Evolutionary conservation across 1,140 invertebrate species (phyloP).

Genomic region (Drosophila nasuta): DNA sequence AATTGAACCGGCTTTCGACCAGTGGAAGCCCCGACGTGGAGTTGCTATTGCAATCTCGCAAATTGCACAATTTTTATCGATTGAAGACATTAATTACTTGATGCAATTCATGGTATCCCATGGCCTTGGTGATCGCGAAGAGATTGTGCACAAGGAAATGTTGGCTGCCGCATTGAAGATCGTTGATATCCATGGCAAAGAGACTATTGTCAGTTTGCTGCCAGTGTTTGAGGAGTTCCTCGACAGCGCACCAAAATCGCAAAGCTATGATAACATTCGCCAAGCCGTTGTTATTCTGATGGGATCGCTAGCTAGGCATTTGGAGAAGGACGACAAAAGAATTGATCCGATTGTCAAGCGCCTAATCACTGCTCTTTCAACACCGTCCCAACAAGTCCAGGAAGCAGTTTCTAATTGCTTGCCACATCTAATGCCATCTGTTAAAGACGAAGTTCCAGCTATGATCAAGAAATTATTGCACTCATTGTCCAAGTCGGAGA

Average conservation of each 20-base stretch:
- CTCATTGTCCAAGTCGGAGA: conserved; percentile 95
- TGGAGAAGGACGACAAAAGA: conserved; percentile 95
- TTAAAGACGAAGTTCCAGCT: conserved; percentile 94
- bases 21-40: conserved; percentile 94
- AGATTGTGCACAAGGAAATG: conserved; percentile 95
- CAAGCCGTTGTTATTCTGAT: conserved; percentile 98
- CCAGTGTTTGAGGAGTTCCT: conserved; percentile 96
- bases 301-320: conserved; percentile 97
- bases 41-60: conserved; percentile 92
- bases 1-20: conserved; percentile 91
- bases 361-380: conserved; percentile 95
- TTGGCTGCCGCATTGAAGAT: conserved; percentile 95
- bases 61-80: conserved; percentile 87
- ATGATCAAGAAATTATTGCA: conserved; percentile 95
- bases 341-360: conserved; percentile 96
- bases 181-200: conserved; percentile 96
- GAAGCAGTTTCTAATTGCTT: conserved; percentile 99
- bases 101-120: conserved; percentile 94
- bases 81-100: conserved; percentile 89
- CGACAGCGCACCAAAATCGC: conserved; percentile 94
- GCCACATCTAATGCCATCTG: conserved; percentile 95
- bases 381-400: conserved; percentile 98
- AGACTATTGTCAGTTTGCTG: conserved; percentile 90
- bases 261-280: conserved; percentile 95
- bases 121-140: conserved; percentile 94